These are phyloP conservation scores for Nothobranchius kuhntae DNA, from an alignment of 2,113 vertebrate genomes.

Conservation along the genomic window DNA sequence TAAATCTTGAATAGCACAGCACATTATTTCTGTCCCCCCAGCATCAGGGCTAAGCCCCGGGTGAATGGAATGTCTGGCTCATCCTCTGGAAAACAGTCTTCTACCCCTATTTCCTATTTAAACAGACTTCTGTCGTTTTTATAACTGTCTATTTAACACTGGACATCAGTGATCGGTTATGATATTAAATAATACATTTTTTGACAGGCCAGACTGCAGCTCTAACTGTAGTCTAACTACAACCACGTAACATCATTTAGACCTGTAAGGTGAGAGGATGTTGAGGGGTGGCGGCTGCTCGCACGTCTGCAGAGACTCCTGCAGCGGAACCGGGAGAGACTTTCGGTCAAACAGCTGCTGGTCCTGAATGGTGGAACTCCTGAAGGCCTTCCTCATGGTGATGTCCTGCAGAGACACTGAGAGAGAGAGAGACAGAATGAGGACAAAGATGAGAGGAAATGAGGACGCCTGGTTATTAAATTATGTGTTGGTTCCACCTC, in stretches of 20 bases:
- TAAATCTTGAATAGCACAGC: too few species aligned
- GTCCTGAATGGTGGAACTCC: slow-evolving; percentile 96
- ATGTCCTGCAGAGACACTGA: slow-evolving; percentile 97
- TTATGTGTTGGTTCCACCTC: slow-evolving; percentile 11
- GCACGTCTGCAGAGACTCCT: slow-evolving; percentile 92
- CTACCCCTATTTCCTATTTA: too few species aligned
- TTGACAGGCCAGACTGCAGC: too few species aligned
- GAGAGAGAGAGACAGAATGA: not conserved
- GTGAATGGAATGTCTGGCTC: too few species aligned
- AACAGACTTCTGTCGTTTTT: too few species aligned
- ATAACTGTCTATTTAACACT: too few species aligned
- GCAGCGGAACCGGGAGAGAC: slow-evolving; percentile 92
- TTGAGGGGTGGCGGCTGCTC: slow-evolving; percentile 96
- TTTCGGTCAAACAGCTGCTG: slow-evolving; percentile 95
- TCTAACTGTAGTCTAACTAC: too few species aligned
- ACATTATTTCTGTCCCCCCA: too few species aligned
- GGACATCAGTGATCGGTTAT: too few species aligned
- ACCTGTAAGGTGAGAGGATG: slow-evolving; percentile 97
- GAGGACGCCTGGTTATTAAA: not conserved
- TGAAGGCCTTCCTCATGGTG: slow-evolving; percentile 98
- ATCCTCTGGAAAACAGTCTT: too few species aligned
- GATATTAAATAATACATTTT: too few species aligned
- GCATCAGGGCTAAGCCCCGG: too few species aligned
- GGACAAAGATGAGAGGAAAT: not conserved
- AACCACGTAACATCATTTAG: slow-evolving; percentile 41